These are phyloP conservation scores for Forbesichthys agassizii DNA, from an alignment of 2,113 vertebrate species.

Conservation along the genomic window DNA sequence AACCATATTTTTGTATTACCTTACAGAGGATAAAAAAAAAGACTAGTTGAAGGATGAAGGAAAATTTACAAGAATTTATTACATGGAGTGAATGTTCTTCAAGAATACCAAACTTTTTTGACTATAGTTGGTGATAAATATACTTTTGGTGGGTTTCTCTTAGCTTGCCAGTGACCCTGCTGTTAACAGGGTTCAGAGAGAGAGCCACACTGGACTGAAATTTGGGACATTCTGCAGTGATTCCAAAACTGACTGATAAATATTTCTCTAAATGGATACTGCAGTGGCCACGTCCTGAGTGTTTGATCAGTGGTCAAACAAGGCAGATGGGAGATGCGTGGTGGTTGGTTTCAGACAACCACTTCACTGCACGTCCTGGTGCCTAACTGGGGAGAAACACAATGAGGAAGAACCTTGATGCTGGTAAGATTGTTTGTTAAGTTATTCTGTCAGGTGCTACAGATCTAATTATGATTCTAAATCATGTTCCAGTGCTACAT, in stretches of 20 bases:
- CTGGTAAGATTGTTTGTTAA: slow-evolving; percentile 43
- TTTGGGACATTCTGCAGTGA: slow-evolving; percentile 40
- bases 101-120: slow-evolving; percentile 54
- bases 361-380: slow-evolving; percentile 20
- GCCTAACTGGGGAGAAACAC: slow-evolving; percentile 37
- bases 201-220: slow-evolving; percentile 27
- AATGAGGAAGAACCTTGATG: slow-evolving; percentile 17
- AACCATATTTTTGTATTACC: slow-evolving; percentile 75
- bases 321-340: slow-evolving; percentile 25
- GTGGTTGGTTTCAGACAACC: slow-evolving; percentile 22
- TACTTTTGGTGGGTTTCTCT: slow-evolving; percentile 55
- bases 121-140: slow-evolving; percentile 37
- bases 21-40: slow-evolving; percentile 58
- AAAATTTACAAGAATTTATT: slow-evolving; percentile 60
- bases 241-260: slow-evolving; percentile 46
- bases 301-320: slow-evolving; percentile 40
- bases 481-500: no score
- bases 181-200: slow-evolving; percentile 40
- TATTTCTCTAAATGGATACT: slow-evolving; percentile 42
- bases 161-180: slow-evolving; percentile 57
- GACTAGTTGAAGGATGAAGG: slow-evolving; percentile 69
- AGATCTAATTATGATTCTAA: no score
- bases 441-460: no score
- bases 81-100: slow-evolving; percentile 67
- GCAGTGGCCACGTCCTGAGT: slow-evolving; percentile 31